Evolutionary conservation across 2,113 vertebrate species (phyloP), one percentile per base, ranked within the genome.

Genomic region (Entelurus aequoreus): DNA sequence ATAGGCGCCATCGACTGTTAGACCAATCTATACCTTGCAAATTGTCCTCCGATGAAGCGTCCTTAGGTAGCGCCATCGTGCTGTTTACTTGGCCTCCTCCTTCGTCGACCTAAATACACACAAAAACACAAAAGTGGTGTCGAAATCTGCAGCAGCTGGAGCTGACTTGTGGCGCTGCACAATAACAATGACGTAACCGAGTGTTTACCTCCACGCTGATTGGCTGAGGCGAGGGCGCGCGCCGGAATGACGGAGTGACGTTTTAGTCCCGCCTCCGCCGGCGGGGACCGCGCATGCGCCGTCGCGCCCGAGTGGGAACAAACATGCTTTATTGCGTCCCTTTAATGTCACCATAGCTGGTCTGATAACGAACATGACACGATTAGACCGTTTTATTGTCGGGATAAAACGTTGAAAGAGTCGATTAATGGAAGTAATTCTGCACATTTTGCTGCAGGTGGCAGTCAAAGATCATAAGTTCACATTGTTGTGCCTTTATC

Each of bases 121-220:
- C 28, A 28, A 28, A 28, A 28, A 28, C 2, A 28, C 28, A 6
- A 38, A 36, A 8, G 2, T 0, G 42, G 28, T 72, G 74, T 48
- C 73, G 71, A 81, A 75, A 86, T 75, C 36, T 60, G 7, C 35
- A 49, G 54, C 72, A 54, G 67, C 68, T 60, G 60, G n/a, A 44
- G 54, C 37, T 9, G n/a, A 21, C 5, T 63, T 14, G 9, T 6
- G 13, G 40, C 5, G 28, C 5, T 16, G 2, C 56, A 85, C 80
- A 85, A 87, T 75, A 87, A 87, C 80, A 74, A 76, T 86, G 87
- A 84, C 80, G 87, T 73, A 84, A 88, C 2, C 0, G 15, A 69
- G 60, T 88, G 85, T 88, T 88, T 84, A 82, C 71, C 76, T 79
- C 0, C 6, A 60, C 13, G 1, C 42, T 63, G 83, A 86, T 87